Evolutionary conservation across 2,888 invertebrate species (phyloP), one percentile per base, ranked within the genome.

Genomic region (Silvanus unidentatus): DNA sequence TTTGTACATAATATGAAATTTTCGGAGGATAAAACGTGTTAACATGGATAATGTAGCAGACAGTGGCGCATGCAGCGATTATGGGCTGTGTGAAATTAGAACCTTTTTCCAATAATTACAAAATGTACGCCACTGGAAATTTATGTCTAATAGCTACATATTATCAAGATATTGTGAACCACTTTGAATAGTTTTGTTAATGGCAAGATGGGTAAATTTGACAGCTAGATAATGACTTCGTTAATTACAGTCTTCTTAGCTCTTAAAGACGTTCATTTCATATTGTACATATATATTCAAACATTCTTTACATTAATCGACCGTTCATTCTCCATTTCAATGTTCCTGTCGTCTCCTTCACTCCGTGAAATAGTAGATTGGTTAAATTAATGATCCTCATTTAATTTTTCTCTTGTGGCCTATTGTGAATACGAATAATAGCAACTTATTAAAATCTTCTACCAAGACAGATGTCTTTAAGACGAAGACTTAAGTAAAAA

Each of bases 191-290:
- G 22, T 22, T 22, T 22, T 22, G 22, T 22, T 22, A 22, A 22
- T 22, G 8, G 3, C 4, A 22, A 22, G 22, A 32, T 32, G 32
- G 10, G 43, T 30, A 47, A 47, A 43, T 38, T 47, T 47, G 47
- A 43, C 43, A 43, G 47, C 40, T 43, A 47, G 43, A 46, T 43
- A 47, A 47, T 43, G 43, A 40, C 47, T 43, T 43, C 43, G 43
- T 47, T 47, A 47, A 47, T 47, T 47, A 47, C 38, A 30, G 38
- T 30, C 43, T 39, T 16, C 27, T 32, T 32, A 12, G 32, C 32
- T 32, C 27, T 28, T 28, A 16, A 8, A 27, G 43, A 38, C 39
- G 39, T 32, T 43, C 43, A 12, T 16, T 37, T 42, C 13, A 14
- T 34, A 39, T 34, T 12, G 32, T 32, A 43, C 42, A 42, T 14